These are phyloP conservation scores for Phoenoteleia sp. DNA, from an alignment of 2,888 invertebrate species.

Conservation along the genomic window DNA sequence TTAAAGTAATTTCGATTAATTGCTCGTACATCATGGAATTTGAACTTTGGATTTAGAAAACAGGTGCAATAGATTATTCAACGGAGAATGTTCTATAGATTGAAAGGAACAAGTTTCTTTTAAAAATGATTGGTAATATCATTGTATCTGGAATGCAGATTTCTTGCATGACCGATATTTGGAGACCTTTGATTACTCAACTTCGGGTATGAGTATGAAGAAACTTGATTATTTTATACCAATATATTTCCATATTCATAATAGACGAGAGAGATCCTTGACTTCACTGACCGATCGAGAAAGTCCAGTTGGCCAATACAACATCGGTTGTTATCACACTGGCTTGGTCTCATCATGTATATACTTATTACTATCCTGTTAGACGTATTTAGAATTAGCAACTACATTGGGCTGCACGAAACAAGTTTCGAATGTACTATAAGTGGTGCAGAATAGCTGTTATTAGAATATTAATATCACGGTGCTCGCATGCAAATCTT, in stretches of 20 bases:
- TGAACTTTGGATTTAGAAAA: slow-evolving; percentile 4
- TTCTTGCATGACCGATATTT: slow-evolving; percentile 21
- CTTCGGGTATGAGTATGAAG: not conserved
- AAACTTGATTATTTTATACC: slow-evolving; percentile 29
- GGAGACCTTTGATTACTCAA: slow-evolving; percentile 21
- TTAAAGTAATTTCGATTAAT: no score
- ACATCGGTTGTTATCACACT: slow-evolving; percentile 71
- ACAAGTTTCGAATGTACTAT: not conserved
- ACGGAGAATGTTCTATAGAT: no score
- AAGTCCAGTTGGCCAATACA: slow-evolving; percentile 79
- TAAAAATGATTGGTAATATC: no score
- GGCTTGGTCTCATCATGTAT: slow-evolving; percentile 64
- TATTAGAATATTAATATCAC: slow-evolving; percentile 6
- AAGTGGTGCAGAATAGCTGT: slow-evolving; percentile 5
- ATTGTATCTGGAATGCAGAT: no score
- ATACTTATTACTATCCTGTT: slow-evolving; percentile 64
- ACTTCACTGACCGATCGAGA: slow-evolving; percentile 79
- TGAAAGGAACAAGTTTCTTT: no score
- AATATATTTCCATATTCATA: slow-evolving; percentile 77
- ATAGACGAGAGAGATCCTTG: slow-evolving; percentile 80
- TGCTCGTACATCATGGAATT: not conserved
- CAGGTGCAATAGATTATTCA: no score
- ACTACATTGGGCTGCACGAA: slow-evolving; percentile 23
- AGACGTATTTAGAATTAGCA: slow-evolving; percentile 18
- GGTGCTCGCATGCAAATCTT: not conserved